These are phyloP conservation scores for Phocoena sinus DNA, from an alignment of 2,113 vertebrate genomes.

Conservation along the genomic window DNA sequence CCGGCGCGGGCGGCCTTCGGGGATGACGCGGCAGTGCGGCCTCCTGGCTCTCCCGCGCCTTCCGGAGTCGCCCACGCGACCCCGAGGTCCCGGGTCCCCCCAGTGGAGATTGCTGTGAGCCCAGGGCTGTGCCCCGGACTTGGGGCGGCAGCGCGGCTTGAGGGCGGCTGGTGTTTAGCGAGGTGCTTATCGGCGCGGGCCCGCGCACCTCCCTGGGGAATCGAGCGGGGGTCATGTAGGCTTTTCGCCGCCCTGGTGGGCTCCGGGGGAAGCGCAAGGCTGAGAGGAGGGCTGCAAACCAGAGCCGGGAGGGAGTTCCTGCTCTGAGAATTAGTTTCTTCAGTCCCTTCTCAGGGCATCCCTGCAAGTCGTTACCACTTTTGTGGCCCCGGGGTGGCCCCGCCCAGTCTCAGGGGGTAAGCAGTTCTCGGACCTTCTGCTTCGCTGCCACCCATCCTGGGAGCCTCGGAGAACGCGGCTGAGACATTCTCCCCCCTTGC, in stretches of 20 bases:
- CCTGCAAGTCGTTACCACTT: background rate
- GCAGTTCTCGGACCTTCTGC: background rate
- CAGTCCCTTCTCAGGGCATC: background rate
- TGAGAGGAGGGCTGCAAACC: background rate
- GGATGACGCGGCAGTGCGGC: slow-evolving; percentile 7
- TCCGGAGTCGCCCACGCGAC: background rate
- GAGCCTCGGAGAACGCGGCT: background rate
- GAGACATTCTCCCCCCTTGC: background rate
- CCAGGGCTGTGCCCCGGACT: background rate
- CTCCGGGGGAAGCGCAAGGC: slow-evolving; percentile 20
- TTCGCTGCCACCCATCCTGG: background rate
- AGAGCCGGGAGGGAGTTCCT: background rate
- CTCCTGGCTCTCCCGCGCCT: background rate
- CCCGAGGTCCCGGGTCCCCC: background rate
- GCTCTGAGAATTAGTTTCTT: background rate
- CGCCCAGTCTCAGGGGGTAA: slow-evolving; percentile 45
- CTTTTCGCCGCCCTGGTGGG: slow-evolving; percentile 56
- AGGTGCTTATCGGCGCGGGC: background rate
- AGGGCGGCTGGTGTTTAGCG: background rate
- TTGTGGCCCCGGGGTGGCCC: slow-evolving; percentile 7
- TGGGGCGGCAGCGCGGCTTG: background rate
- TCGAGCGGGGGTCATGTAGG: background rate
- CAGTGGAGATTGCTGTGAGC: background rate
- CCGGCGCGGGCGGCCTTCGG: background rate
- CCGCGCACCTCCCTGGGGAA: background rate